Evolutionary conservation across 2,113 vertebrate genomes (phyloP).

Genomic region (Camelus dromedarius): DNA sequence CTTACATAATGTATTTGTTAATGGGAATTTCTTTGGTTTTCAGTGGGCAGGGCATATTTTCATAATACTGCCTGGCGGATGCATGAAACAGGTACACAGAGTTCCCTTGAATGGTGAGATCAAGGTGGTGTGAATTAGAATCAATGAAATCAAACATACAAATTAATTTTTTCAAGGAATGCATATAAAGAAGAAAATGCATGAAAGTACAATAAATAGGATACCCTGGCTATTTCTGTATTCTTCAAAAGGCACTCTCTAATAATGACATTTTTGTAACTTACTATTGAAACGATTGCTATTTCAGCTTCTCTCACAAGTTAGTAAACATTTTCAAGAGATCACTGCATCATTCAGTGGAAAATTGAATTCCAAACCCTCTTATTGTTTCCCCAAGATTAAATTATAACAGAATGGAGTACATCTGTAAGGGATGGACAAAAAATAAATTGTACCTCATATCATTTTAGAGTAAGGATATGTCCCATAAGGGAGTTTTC

Average conservation of each 20-base stretch:
- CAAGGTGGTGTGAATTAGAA: background rate
- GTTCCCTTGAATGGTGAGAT: background rate
- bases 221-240: background rate
- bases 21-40: background rate
- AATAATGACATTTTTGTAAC: background rate
- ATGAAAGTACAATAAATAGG: background rate
- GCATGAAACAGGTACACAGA: background rate
- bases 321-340: slow-evolving; percentile 41
- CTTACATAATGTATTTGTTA: background rate
- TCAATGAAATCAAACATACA: background rate
- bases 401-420: slow-evolving; percentile 37
- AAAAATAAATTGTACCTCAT: slow-evolving; percentile 64
- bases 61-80: background rate
- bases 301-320: slow-evolving; percentile 26
- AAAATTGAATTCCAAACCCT: slow-evolving; percentile 51
- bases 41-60: background rate
- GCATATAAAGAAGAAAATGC: background rate
- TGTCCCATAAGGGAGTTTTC: slow-evolving; percentile 74
- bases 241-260: background rate
- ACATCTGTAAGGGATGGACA: slow-evolving; percentile 61
- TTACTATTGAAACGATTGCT: background rate
- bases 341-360: background rate
- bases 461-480: slow-evolving; percentile 67
- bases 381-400: slow-evolving; percentile 26
- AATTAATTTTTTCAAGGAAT: background rate